Conservation (phyloP, 2,113 vertebrate genomes). For the Hypanus sabinus region DNA sequence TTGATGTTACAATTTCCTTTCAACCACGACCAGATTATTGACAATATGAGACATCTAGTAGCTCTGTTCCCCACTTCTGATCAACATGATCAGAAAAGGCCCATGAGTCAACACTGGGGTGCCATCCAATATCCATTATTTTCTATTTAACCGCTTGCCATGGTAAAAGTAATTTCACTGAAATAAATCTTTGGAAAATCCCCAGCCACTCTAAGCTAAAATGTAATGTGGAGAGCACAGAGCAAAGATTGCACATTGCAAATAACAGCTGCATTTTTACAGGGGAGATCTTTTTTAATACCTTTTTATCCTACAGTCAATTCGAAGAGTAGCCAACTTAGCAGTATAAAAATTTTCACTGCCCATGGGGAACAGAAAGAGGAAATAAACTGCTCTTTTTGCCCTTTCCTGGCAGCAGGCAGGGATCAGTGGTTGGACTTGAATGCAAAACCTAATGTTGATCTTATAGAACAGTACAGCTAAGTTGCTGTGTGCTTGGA, state of each 20-base stretch:
- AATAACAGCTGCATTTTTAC: neutral
- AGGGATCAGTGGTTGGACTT: too few relatives aligned
- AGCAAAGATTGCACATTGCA: neutral
- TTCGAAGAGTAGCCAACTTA: neutral
- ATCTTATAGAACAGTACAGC: too few relatives aligned
- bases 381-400: too few relatives aligned
- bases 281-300: neutral
- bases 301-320: neutral
- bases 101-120: neutral
- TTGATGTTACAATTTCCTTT: neutral
- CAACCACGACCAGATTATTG: neutral
- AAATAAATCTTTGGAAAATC: neutral
- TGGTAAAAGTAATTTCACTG: neutral
- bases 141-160: neutral
- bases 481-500: too few relatives aligned
- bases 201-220: neutral
- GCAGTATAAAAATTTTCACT: neutral
- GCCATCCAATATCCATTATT: neutral
- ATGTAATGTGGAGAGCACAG: neutral
- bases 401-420: too few relatives aligned
- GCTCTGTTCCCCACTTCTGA: neutral
- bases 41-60: neutral
- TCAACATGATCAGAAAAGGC: neutral
- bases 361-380: too few relatives aligned
- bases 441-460: too few relatives aligned